Evolutionary conservation across 2,888 invertebrate species (phyloP), one percentile per base, ranked within the genome.

Genomic region (Epinotia nisella): DNA sequence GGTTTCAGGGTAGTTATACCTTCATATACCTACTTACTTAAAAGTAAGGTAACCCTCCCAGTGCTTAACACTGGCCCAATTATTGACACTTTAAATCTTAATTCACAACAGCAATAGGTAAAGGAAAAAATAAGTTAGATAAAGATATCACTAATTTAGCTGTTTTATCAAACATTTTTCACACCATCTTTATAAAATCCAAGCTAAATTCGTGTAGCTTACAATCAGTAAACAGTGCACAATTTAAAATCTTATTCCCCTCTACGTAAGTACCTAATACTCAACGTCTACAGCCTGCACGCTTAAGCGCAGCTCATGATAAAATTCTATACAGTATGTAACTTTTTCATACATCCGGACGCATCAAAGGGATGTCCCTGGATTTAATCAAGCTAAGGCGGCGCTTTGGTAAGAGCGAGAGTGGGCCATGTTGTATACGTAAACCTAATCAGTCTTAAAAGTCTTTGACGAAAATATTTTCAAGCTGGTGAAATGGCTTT

Each of bases 241-340:
- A 41, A 41, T 55, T 66, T 66, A 41, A 66, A 56, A 56, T 56
- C 56, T 24, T 66, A 56, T 56, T 19, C n/a, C 55, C 41, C 55
- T 41, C 1, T n/a, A 45, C 21, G 0, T n/a, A 61, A 55, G 39
- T 19, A 58, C 29, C 29, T 3, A 15, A 13, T 19, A 58, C 29
- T 58, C 11, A 15, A 13, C 21, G 21, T 53, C 19, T 55, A 19
- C 41, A 56, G 17, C 24, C 41, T 53, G 39, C 41, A 56, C 15
- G 62, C 45, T 60, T n/a, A 60, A 71, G 61, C 45, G n/a, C 49
- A 7, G 61, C 61, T 67, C 69, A 69, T 73, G 64, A 73, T 73
- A 73, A 73, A 73, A 73, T 73, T 68, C 68, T 73, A n/a, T n/a
- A 64, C 69, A 73, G 49, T 66, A 66, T 72, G 67, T 72, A 51